These are phyloP conservation scores for Colius striatus DNA, from an alignment of 2,113 vertebrate species.

Conservation along the genomic window DNA sequence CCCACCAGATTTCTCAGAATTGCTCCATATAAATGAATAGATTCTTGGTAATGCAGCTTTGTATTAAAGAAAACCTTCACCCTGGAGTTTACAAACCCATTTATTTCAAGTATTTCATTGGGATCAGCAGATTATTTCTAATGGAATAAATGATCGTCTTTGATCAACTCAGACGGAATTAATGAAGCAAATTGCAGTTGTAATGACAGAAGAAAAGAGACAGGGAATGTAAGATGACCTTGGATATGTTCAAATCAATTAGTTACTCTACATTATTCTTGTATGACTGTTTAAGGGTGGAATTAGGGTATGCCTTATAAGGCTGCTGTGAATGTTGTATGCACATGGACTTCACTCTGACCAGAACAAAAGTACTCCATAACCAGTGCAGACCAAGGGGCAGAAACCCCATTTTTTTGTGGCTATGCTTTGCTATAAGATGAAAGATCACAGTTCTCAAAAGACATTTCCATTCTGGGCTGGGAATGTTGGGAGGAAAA, in stretches of 20 bases:
- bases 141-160: not conserved
- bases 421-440: not conserved
- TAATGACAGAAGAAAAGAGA: not conserved
- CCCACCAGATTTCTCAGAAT: slow-evolving; percentile 45
- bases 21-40: slow-evolving; percentile 17
- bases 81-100: not conserved
- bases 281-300: not conserved
- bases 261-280: not conserved
- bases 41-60: slow-evolving; percentile 29
- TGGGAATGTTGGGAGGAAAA: not conserved
- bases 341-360: not conserved
- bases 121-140: slow-evolving; percentile 34
- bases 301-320: not conserved
- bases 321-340: not conserved
- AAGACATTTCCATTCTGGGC: not conserved
- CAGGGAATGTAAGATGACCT: not conserved
- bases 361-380: not conserved
- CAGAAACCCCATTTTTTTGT: not conserved
- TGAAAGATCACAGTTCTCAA: not conserved
- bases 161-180: slow-evolving; percentile 1
- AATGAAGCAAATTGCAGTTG: not conserved
- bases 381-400: not conserved
- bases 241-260: not conserved
- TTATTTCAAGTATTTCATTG: slow-evolving; percentile 6
- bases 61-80: not conserved